Percentiles rank a stretch among this genome's conserved stretches.
These are phyloP conservation scores for Leistus spinibarbis DNA, from an alignment of 2,888 invertebrate genomes.

Conservation along the genomic window DNA sequence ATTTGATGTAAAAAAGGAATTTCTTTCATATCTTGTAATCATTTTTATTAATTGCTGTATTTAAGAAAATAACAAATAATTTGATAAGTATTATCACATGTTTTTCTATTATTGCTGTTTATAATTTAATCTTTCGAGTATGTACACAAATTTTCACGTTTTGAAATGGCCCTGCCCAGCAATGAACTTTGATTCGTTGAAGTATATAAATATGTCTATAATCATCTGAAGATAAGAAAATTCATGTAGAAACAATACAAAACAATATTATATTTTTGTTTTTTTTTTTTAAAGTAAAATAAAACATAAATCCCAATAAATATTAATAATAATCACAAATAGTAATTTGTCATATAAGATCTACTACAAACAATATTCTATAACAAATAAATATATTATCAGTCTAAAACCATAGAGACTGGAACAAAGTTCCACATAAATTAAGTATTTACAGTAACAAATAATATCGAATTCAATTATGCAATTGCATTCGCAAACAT, in stretches of 20 bases:
- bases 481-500: not conserved
- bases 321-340: slow-evolving; percentile 8
- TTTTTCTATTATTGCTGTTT: not conserved
- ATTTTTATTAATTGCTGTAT: not conserved
- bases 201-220: not conserved
- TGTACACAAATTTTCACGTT: not conserved
- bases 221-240: not conserved
- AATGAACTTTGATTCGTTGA: not conserved
- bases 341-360: slow-evolving; percentile 4
- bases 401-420: slow-evolving; percentile 9
- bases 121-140: not conserved
- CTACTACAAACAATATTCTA: slow-evolving; percentile 8
- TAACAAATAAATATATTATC: slow-evolving; percentile 15
- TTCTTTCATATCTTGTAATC: not conserved
- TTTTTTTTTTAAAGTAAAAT: slow-evolving; percentile 1
- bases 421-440: slow-evolving; percentile 13
- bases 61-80: not conserved
- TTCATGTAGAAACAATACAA: not conserved
- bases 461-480: not conserved
- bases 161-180: not conserved
- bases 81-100: not conserved
- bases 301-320: slow-evolving; percentile 6
- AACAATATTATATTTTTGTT: not conserved
- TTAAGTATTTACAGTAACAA: slow-evolving; percentile 19
- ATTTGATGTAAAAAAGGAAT: not conserved